Percentiles rank a stretch among this genome's conserved stretches.
Evolutionary conservation across 2,888 invertebrate species (phyloP).

Genomic region (Agrotis exclamationis): DNA sequence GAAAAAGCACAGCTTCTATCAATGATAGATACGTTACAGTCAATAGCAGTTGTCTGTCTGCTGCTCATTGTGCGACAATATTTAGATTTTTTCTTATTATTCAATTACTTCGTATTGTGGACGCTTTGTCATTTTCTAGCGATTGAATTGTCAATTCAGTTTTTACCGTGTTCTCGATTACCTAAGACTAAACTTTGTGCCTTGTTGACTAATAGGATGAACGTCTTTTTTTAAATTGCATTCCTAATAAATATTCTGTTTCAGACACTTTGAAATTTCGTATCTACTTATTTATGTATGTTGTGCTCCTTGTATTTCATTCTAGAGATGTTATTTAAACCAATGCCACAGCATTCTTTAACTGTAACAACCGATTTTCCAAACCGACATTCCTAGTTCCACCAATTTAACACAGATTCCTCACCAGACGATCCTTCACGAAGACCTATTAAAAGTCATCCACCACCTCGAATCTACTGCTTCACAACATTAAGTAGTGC

Average conservation of each 20-base stretch:
- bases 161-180: slow-evolving; percentile 53
- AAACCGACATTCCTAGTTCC: slow-evolving; percentile 68
- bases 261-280: no score
- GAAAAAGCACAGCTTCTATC: not conserved
- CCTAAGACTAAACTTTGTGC: slow-evolving; percentile 44
- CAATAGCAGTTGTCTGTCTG: slow-evolving; percentile 22
- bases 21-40: slow-evolving; percentile 27
- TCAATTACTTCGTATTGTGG: slow-evolving; percentile 44
- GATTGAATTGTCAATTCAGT: slow-evolving; percentile 61
- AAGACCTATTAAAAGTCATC: slow-evolving; percentile 89
- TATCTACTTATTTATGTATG: not conserved
- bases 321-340: slow-evolving; percentile 18
- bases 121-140: slow-evolving; percentile 49
- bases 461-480: slow-evolving; percentile 88
- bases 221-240: slow-evolving; percentile 9
- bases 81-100: slow-evolving; percentile 54
- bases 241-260: not conserved
- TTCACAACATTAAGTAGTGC: slow-evolving; percentile 90
- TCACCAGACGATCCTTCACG: slow-evolving; percentile 85
- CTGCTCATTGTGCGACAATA: slow-evolving; percentile 32
- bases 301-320: not conserved
- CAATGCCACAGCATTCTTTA: slow-evolving; percentile 57
- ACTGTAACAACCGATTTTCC: slow-evolving; percentile 60
- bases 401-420: slow-evolving; percentile 86
- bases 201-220: slow-evolving; percentile 26